phyloP scores from a whole-genome alignment of 2,113 vertebrate genomes.

The Entelurus aequoreus region DNA sequence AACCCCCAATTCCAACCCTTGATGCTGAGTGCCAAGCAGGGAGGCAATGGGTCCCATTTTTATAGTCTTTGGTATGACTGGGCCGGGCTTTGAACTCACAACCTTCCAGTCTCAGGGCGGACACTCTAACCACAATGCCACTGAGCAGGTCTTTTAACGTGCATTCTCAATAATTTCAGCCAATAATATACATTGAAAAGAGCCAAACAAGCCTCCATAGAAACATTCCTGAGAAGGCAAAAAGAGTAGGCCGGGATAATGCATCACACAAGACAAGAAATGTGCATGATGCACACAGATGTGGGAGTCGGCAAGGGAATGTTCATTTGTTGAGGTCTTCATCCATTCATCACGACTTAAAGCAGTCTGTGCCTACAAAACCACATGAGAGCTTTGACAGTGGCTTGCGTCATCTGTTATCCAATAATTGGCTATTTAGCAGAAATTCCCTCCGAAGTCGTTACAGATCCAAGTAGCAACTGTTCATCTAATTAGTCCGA shows the following conservation, averaged over 20 bases:
- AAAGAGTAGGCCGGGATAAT: background rate
- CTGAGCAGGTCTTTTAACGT: too few species aligned
- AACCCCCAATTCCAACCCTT: too few species aligned
- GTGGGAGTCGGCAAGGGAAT: background rate
- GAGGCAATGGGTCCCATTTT: too few species aligned
- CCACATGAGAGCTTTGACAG: background rate
- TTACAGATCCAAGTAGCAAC: conserved; percentile 12
- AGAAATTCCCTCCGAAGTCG: conserved; percentile 15
- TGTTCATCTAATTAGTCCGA: conserved; percentile 28
- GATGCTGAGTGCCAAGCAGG: too few species aligned
- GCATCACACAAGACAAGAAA: background rate
- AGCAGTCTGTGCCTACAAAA: background rate
- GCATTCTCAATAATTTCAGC: too few species aligned
- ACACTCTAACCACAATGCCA: too few species aligned
- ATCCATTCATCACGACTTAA: background rate
- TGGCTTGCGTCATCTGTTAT: background rate
- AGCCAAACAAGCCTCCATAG: too few species aligned
- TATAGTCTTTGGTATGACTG: too few species aligned
- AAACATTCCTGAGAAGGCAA: conserved; percentile 8
- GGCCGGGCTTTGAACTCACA: too few species aligned
- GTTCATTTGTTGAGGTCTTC: background rate
- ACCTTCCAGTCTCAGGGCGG: too few species aligned
- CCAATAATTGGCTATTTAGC: conserved; percentile 23
- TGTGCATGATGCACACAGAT: conserved; percentile 18
- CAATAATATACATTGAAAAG: too few species aligned